Evolutionary conservation across 2,797 vertebrate genomes (phyloP), one percentile per base, ranked within the genome.

Genomic region (Ceyx erithaca): DNA sequence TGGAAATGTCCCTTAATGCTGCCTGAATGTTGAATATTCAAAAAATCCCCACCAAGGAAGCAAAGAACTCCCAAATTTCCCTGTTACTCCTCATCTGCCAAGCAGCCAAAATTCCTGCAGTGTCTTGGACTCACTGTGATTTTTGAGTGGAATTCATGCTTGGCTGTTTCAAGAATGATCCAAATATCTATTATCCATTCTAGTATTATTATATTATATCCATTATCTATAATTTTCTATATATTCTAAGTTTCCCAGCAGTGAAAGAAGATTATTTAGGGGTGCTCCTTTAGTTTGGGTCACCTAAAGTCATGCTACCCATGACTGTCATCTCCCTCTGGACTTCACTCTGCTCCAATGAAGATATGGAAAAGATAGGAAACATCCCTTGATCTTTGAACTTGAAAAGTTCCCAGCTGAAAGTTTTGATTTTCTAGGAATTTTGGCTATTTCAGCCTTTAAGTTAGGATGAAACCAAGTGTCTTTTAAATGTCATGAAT

Each of bases 151-250:
- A 73, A 31, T 17, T 80, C 80, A 40, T 57, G 2, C n/a, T 84
- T 57, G 1, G 66, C n/a, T 89, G 2, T 73, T 82, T 70, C 57
- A 66, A 75, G 8, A 77, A 6, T 0, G 0, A n/a, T 64, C 21
- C 12, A 80, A 43, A 70, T 31, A 70, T 26, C 33, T 30, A 28
- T 14, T 64, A 14, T 40, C 37, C 37, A 14, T 37, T 37, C 37
- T 37, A 37, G 5, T 37, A 37, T 37, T 40, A 40, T 40, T 40
- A 40, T 40, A 40, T 40, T 40, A 14, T 14, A 40, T 40, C 37
- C 8, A 35, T 51, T 16, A 51, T 51, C 25, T 51, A 15, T 49
- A 26, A 26, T 15, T 49, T 49, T 6, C 14, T 10, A 49, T 49
- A 26, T 26, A 26, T 49, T 26, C 5, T 26, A 9, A 49, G 48